Base-by-base conservation (phyloP, 2,888 invertebrate genomes). In the Tenthredo amoena region DNA sequence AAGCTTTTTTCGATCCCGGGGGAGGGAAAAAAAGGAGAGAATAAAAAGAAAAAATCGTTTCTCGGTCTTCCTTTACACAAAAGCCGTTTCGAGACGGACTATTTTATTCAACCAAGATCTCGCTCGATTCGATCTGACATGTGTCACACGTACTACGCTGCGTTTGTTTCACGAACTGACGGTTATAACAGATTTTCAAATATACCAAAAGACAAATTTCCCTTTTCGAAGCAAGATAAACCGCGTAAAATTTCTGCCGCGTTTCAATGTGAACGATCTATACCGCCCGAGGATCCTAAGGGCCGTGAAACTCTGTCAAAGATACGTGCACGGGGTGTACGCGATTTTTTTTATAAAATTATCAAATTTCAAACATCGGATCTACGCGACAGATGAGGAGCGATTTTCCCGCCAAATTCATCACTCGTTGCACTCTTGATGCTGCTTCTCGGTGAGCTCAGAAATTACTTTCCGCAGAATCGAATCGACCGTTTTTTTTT, bases 1-100 rank as follows among this genome's bases (percentile, higher is more conserved):
- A 76, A 96, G 95, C 1, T 96, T 68, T 18, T 68, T 68, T 34
- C 0, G 9, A 26, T 21, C 26, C 15, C 26, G 1, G 9, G 31
- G n/a, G 21, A 37, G 40, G 12, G n/a, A 74, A 40, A 40, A 95
- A 79, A 96, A 96, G 95, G 87, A 18, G 34, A 34, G 34, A 34
- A 21, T 9, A 43, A 9, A 21, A 3, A 21, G 1, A 5, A 43
- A 40, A 43, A 74, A 43, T 72, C 21, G 62, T 58, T 58, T 58
- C n/a, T 26, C 21, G 10, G 21, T 62, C 62, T 26, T 21, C 12
- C 62, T 62, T 62, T 26, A 62, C 26, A 62, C 62, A 62, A 62
- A 62, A 62, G 62, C 62, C 21, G 62, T 62, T 62, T 62, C 71
- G n/a, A 71, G 71, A 71, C 71, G 71, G 15, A 71, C 43, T 5